Base-by-base conservation (phyloP, 2,888 invertebrate genomes). In the Napeogenes inachia region DNA sequence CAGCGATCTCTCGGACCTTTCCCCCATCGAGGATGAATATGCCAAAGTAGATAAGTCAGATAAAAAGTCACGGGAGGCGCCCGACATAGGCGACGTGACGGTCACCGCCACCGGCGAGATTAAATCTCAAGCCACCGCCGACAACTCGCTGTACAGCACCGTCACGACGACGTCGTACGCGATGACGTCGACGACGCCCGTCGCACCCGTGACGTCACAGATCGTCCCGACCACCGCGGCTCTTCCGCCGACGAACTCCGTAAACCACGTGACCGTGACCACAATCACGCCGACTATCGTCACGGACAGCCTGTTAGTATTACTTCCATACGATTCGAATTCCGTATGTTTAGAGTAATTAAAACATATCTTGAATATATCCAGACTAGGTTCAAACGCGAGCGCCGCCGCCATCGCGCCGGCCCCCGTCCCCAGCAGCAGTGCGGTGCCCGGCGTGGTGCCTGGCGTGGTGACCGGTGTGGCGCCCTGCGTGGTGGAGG, bases 1-100 rank as follows among this genome's bases (percentile, higher is more conserved):
- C 79, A 96, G 96, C 59, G 97, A 97, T 81, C 93, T 95, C 55
- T 96, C 96, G 2, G 96, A 97, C 84, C 89, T 95, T 61, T 96
- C 96, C 70, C 96, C 96, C 0, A 94, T 96, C 59, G 95, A 97
- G 71, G 93, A 93, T 70, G 89, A 90, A 67, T 89, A 89, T 69
- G 89, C 89, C 42, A 89, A 89, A 73, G 87, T 89, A 50, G 89
- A 89, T 67, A 89, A 89, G 69, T 81, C 87, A 0, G 75, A 75
- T n/a, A 75, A 78, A 21, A 76, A 82, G 30, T 80, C 81, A 13
- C 84, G 84, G 50, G 90, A 91, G 68, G 81, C 90, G 30, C 88
- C 88, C 2, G 88, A 89, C 72, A 77, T 89, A 59, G 89, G 88
- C 57, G 89, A 89, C 79, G 87, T 89, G 63, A 89, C 89, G 0